A percentile compares a stretch with the other conserved stretches of the same genome.
These are phyloP conservation scores for Pemphigus obesinymphae DNA, from an alignment of 1,140 invertebrate genomes.

Conservation along the genomic window DNA sequence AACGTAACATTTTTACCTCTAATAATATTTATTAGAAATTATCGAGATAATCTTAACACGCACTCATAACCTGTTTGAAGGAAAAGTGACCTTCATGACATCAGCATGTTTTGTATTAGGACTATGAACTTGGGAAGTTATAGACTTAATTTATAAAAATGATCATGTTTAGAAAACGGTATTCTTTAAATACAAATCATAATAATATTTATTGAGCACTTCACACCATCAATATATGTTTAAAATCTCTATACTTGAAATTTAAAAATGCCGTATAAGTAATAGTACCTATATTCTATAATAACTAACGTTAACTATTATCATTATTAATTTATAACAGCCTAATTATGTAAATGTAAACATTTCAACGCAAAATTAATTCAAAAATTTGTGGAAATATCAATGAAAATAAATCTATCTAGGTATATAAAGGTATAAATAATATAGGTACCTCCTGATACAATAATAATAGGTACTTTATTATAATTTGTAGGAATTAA, in stretches of 20 bases:
- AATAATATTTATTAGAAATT: neutral
- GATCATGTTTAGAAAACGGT: neutral
- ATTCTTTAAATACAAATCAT: neutral
- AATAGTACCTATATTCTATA: neutral
- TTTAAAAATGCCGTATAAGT: neutral
- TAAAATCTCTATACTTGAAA: neutral
- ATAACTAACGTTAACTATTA: too few species aligned
- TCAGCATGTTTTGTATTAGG: neutral
- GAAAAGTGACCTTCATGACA: conserved; percentile 28
- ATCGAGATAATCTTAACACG: neutral
- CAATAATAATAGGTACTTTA: too few species aligned
- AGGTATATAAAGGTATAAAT: too few species aligned
- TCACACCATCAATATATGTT: neutral
- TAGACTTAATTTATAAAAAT: neutral
- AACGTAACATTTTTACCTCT: too few species aligned
- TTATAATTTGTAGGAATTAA: too few species aligned
- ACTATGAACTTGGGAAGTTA: conserved; percentile 5
- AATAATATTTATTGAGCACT: neutral
- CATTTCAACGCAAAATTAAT: neutral
- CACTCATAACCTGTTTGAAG: neutral
- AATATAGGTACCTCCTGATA: too few species aligned
- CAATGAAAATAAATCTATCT: too few species aligned
- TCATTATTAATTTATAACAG: too few species aligned
- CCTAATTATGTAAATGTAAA: neutral
- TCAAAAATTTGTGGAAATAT: too few species aligned